A percentile compares a stretch with the other conserved stretches of the same genome.
Evolutionary conservation across 2,113 vertebrate genomes (phyloP).

Genomic region (Saguinus midas): DNA sequence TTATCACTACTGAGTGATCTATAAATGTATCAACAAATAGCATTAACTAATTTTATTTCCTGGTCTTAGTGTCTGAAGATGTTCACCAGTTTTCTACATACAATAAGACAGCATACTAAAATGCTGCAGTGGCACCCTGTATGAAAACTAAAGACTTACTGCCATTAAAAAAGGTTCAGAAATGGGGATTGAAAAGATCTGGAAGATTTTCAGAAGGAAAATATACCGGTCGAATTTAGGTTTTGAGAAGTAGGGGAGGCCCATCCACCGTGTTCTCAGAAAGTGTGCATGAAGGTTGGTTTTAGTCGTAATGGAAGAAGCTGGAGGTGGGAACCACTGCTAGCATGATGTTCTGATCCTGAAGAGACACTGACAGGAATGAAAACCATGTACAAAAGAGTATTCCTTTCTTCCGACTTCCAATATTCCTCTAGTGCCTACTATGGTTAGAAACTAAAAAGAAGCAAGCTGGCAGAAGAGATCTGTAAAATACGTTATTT

Average conservation of each 20-base stretch:
- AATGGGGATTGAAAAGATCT: not conserved
- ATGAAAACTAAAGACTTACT: not conserved
- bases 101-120: too few relatives aligned
- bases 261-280: not conserved
- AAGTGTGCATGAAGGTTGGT: accelerated
- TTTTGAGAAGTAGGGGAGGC: not conserved
- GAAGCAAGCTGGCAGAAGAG: not conserved
- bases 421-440: not conserved
- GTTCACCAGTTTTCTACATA: too few relatives aligned
- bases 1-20: too few relatives aligned
- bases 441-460: not conserved
- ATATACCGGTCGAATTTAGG: not conserved
- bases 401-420: not conserved
- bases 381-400: not conserved
- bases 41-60: too few relatives aligned
- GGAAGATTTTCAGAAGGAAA: not conserved
- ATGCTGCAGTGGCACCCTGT: too few relatives aligned
- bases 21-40: too few relatives aligned
- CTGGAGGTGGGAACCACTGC: not conserved
- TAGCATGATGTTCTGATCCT: not conserved
- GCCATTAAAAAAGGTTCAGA: not conserved
- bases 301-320: not conserved
- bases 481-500: not conserved
- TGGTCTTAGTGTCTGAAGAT: too few relatives aligned
- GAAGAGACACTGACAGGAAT: not conserved